phyloP scores from a whole-genome alignment of 2,797 vertebrate species.

The Bradypus variegatus region DNA sequence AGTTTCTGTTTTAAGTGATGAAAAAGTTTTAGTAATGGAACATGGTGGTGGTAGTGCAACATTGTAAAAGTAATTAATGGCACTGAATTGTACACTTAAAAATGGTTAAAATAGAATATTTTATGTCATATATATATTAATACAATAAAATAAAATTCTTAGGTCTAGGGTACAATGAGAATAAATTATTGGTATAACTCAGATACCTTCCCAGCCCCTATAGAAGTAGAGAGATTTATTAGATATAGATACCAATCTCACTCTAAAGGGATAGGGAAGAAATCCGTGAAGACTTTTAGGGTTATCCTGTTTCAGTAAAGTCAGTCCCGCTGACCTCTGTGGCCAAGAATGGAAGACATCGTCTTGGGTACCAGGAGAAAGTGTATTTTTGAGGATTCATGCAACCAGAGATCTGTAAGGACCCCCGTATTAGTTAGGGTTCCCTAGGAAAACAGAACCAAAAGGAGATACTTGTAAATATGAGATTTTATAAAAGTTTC shows the following conservation, averaged over 20 bases:
- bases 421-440: background rate
- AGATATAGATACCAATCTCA: background rate
- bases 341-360: background rate
- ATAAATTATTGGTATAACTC: background rate
- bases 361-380: background rate
- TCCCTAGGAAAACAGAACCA: too few species aligned
- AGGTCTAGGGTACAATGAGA: background rate
- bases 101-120: too few species aligned
- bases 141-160: too few species aligned
- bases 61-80: too few species aligned
- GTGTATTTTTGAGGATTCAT: background rate
- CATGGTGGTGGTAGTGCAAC: too few species aligned
- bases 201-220: too few species aligned
- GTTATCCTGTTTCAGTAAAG: background rate
- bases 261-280: background rate
- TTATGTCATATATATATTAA: too few species aligned
- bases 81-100: too few species aligned
- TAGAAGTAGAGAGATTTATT: background rate
- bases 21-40: too few species aligned
- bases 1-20: too few species aligned
- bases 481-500: too few species aligned
- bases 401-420: background rate
- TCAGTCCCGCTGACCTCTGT: fast-evolving
- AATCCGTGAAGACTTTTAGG: background rate
- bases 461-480: too few species aligned